Conservation (phyloP, 2,888 invertebrate species). For the Scaptomyza reducta region DNA sequence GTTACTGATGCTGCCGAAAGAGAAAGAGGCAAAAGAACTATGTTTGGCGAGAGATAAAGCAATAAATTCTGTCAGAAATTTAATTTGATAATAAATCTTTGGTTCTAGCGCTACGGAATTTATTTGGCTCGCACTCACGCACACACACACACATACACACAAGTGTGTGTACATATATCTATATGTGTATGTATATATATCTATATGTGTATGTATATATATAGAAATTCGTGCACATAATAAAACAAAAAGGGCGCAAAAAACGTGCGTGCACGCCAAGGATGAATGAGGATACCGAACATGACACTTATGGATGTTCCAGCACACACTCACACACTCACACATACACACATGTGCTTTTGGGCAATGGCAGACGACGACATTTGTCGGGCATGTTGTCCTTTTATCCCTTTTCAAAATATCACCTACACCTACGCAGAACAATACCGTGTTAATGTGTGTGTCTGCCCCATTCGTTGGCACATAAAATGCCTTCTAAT, state of each 20-base stretch:
- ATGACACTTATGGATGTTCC: constrained; percentile 81
- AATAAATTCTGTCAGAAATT: constrained; percentile 85
- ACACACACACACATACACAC: constrained; percentile 45
- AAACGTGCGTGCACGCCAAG: constrained; percentile 81
- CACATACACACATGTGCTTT: constrained; percentile 20
- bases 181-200: constrained; percentile 41
- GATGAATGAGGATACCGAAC: constrained; percentile 80
- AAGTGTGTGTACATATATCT: constrained; percentile 20
- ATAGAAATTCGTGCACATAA: constrained; percentile 77
- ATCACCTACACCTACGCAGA: constrained; percentile 43
- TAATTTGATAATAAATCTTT: constrained; percentile 85
- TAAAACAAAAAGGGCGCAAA: constrained; percentile 78
- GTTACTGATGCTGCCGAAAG: constrained; percentile 70
- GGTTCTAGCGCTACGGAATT: constrained; percentile 85
- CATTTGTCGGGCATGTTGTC: constrained; percentile 42
- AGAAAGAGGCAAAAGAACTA: constrained; percentile 83
- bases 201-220: constrained; percentile 44
- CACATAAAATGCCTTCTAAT: constrained; percentile 61
- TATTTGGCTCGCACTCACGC: constrained; percentile 81
- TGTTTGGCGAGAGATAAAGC: constrained; percentile 84
- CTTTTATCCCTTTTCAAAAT: constrained; percentile 59
- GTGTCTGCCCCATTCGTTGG: constrained; percentile 9
- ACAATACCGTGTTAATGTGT: constrained; percentile 14
- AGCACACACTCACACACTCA: constrained; percentile 28
- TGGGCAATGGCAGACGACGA: constrained; percentile 24